Percentiles rank a stretch among this genome's conserved stretches.
Evolutionary conservation across 2,797 vertebrate species (phyloP).

Genomic region (Oryzias dopingdopingensis): DNA sequence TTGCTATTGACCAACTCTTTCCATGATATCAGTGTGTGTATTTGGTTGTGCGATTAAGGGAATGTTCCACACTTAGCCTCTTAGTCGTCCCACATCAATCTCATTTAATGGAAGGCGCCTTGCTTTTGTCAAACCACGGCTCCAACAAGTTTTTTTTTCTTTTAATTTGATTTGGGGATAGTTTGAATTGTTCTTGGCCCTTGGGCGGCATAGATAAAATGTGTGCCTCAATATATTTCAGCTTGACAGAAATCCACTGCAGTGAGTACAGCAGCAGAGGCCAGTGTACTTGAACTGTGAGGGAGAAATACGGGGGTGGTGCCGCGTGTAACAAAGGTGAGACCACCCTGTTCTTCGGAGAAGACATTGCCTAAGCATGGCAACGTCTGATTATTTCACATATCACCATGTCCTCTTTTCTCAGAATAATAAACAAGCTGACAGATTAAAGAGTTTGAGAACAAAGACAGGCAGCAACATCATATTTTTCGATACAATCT

Average conservation of each 20-base stretch:
- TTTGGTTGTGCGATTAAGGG: constrained; percentile 54
- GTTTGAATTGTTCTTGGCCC: constrained; percentile 59
- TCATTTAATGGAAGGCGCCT: constrained; percentile 69
- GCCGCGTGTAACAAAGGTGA: constrained; percentile 30
- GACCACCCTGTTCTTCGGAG: constrained; percentile 50
- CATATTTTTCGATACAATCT: constrained; percentile 45
- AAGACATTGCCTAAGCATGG: constrained; percentile 41
- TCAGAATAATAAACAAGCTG: constrained; percentile 47
- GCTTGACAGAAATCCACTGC: constrained; percentile 37
- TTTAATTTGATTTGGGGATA: constrained; percentile 70
- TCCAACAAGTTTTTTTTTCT: constrained; percentile 57
- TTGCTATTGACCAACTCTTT: constrained; percentile 62
- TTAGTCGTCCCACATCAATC: constrained; percentile 71
- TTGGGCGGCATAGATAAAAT: constrained; percentile 42
- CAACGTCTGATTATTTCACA: constrained; percentile 43
- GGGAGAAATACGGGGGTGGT: constrained; percentile 6
- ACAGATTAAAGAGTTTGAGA: constrained; percentile 36
- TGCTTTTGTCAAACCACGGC: constrained; percentile 61
- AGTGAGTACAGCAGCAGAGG: constrained; percentile 42
- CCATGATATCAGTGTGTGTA: constrained; percentile 68
- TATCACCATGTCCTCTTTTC: constrained; percentile 44
- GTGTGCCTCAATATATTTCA: constrained; percentile 47
- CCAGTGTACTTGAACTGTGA: constrained; percentile 17
- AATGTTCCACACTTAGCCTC: constrained; percentile 66
- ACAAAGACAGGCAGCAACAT: constrained; percentile 31